A percentile compares a stretch with the other conserved stretches of the same genome.
Conservation (phyloP, 1,140 invertebrate species). For the Bombus soroeensis region DNA sequence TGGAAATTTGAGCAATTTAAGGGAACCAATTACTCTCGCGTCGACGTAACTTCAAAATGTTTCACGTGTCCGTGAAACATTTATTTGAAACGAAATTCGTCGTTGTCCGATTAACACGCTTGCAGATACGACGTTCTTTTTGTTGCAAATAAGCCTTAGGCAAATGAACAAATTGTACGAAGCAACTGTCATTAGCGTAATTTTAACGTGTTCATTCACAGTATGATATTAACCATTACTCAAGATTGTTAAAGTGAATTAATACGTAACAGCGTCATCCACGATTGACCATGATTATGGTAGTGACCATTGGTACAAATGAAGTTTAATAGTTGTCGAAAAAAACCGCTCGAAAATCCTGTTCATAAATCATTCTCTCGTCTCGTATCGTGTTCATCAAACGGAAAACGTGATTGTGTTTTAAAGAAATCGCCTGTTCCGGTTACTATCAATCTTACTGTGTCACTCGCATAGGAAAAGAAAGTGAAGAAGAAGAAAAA, state of each 20-base stretch:
- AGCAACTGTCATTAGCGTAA: not conserved
- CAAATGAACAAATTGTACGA: not conserved
- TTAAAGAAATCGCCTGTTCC: not conserved
- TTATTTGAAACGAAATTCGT: slow-evolving; percentile 4
- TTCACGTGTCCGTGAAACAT: not conserved
- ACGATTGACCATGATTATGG: not conserved
- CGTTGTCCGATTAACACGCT: not conserved
- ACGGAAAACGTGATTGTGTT: not conserved
- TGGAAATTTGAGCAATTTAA: slow-evolving; percentile 13
- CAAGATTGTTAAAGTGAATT: not conserved
- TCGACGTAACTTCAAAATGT: not conserved
- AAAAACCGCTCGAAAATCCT: too few species aligned
- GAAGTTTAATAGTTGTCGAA: not conserved
- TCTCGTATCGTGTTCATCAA: too few species aligned
- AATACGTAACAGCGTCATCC: not conserved
- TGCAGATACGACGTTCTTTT: not conserved
- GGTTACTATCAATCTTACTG: not conserved
- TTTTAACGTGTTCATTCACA: not conserved
- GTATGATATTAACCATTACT: not conserved
- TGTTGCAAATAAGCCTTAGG: not conserved
- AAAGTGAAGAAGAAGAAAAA: not conserved
- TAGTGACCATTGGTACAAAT: too few species aligned
- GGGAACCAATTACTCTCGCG: not conserved
- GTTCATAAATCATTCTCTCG: too few species aligned
- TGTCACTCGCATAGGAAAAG: not conserved